Evolutionary conservation across 2,797 vertebrate species (phyloP).

Genomic region (Petrocephalus schoutedeni): DNA sequence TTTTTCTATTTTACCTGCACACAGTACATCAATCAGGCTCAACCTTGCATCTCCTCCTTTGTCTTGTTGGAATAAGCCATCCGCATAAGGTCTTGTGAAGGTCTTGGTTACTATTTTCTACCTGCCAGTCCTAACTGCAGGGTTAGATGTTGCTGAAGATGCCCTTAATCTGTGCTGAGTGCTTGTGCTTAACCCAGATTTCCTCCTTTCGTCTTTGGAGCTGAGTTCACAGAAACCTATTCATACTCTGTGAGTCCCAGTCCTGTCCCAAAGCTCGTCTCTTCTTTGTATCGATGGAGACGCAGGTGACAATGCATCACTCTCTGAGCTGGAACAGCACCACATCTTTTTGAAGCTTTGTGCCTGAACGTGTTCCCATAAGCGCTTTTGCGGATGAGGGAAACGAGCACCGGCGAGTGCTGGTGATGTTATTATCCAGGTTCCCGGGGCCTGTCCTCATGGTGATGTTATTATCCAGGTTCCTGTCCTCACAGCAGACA

Average conservation of each 20-base stretch:
- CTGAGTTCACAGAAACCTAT: not conserved
- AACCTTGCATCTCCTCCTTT: conserved; percentile 5
- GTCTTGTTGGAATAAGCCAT: not conserved
- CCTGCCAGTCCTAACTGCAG: not conserved
- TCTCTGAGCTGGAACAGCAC: not conserved
- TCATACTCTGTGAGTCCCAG: not conserved
- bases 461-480: not conserved
- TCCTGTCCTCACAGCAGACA: not conserved
- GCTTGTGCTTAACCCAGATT: not conserved
- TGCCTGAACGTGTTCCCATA: not conserved
- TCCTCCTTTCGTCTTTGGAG: not conserved
- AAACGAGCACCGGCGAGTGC: not conserved
- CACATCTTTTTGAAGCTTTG: not conserved
- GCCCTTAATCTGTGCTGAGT: not conserved
- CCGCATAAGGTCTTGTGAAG: not conserved
- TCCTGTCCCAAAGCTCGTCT: not conserved
- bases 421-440: not conserved
- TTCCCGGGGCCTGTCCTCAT: not conserved
- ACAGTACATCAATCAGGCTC: not conserved
- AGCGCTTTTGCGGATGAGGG: not conserved
- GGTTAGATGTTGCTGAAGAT: not conserved
- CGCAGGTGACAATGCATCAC: not conserved
- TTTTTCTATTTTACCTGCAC: not conserved
- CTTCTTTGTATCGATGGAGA: not conserved
- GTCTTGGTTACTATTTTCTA: not conserved